Percentiles rank a stretch among this genome's conserved stretches.
These are phyloP conservation scores for Phocoena phocoena DNA, from an alignment of 2,113 vertebrate genomes.

Conservation along the genomic window DNA sequence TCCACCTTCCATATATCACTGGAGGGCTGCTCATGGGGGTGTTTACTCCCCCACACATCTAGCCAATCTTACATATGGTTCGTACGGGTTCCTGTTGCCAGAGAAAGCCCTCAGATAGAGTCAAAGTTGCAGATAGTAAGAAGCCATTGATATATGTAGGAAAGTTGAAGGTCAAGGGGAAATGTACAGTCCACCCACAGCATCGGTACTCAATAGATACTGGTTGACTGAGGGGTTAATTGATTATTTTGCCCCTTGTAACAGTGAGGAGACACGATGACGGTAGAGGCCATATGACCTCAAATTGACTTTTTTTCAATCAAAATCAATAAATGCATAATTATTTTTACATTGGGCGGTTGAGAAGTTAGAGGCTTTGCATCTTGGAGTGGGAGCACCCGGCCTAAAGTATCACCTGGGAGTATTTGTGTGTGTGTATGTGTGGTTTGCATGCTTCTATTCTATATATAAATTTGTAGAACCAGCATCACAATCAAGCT, in stretches of 20 bases:
- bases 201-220: neutral
- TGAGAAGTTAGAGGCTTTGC: neutral
- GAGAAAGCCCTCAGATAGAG: neutral
- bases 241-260: neutral
- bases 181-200: neutral
- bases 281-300: no score
- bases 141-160: neutral
- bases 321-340: neutral
- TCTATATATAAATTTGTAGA: neutral
- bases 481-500: neutral
- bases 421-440: neutral
- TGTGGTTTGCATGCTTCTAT: neutral
- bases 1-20: neutral
- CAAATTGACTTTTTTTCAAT: neutral
- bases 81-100: neutral
- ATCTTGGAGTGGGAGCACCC: neutral
- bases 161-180: neutral
- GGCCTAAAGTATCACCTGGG: neutral
- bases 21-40: neutral
- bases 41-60: neutral
- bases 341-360: neutral
- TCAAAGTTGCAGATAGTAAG: neutral
- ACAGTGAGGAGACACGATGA: neutral
- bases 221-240: neutral
- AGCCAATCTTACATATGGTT: neutral